Evolutionary conservation across 2,888 invertebrate species (phyloP), one percentile per base, ranked within the genome.

Genomic region (Sesia apiformis): DNA sequence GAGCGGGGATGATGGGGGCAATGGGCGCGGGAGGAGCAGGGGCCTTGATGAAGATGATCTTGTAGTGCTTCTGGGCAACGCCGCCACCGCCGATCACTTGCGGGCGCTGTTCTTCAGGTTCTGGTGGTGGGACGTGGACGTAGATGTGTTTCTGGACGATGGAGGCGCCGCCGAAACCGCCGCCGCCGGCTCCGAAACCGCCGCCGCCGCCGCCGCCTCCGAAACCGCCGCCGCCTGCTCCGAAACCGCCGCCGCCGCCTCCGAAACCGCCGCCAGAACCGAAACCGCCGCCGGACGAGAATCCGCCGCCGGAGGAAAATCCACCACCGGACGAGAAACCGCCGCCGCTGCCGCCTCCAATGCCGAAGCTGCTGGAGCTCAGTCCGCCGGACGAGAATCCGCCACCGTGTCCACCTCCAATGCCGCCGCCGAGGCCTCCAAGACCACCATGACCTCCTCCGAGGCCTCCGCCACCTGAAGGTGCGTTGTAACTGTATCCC

Each of bases 21-120:
- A 94, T 92, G 57, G 94, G 94, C 55, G 94, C 93, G 70, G 94
- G 94, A 63, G 94, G 92, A 63, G 94, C 93, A 57, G 95, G 95
- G 59, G 95, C 94, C 90, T 95, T 95, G 87, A 95, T 95, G 93
- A 95, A 95, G 90, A 95, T 94, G 85, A 95, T 95, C 83, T 95
- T 95, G 92, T 95, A 94, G 87, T 94, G 94, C 74, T 94, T 94
- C 84, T 94, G 94, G 71, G 93, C 84, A 52, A 93, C 90, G 57
- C 92, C 91, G 51, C 93, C 92, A 6, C 91, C 90, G 55, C 88
- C 87, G 72, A 93, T 91, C 56, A 93, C 91, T 73, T 93, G 91
- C 60, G 91, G 90, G 64, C 93, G 93, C 72, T 91, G 91, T 78
- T 92, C 92, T 85, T 93, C 93, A 49, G 93, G 94, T 83, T 95